These are phyloP conservation scores for Otis tarda DNA, from an alignment of 2,113 vertebrate genomes.

Conservation along the genomic window DNA sequence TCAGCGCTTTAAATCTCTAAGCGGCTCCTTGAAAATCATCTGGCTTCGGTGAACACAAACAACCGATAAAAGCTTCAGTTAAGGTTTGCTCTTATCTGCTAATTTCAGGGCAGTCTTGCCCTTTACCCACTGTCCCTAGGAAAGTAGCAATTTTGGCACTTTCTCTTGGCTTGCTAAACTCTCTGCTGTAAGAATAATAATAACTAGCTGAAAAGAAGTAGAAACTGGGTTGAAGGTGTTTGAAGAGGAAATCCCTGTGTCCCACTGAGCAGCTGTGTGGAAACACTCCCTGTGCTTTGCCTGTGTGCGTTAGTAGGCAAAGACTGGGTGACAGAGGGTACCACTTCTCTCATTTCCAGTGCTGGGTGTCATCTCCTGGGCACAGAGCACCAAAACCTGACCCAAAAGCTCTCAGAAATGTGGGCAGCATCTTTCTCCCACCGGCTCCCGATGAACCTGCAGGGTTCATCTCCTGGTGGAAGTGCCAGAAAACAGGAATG, in stretches of 20 bases:
- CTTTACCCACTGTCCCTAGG: constrained; percentile 62
- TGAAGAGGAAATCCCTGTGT: background rate
- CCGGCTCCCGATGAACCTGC: fast-evolving
- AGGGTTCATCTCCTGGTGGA: background rate
- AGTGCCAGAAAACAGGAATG: background rate
- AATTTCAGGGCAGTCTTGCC: constrained; percentile 62
- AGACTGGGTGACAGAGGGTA: background rate
- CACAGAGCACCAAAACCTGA: background rate
- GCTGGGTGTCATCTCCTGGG: background rate
- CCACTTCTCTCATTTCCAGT: background rate
- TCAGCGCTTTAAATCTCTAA: constrained; percentile 74
- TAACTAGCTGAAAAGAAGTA: background rate
- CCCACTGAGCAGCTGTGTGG: background rate
- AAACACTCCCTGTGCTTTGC: background rate
- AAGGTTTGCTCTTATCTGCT: constrained; percentile 71
- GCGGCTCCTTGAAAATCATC: constrained; percentile 77
- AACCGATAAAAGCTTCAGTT: constrained; percentile 77
- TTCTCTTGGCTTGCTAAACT: constrained; percentile 8
- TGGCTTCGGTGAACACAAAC: constrained; percentile 73
- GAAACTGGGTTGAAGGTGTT: background rate
- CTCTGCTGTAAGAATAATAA: background rate
- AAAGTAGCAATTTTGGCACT: constrained; percentile 65
- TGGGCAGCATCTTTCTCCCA: background rate
- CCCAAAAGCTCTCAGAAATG: background rate
- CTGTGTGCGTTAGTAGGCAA: background rate